Percentiles rank a stretch among this genome's conserved stretches.
Evolutionary conservation across 2,113 vertebrate genomes (phyloP).

Genomic region (rat (Rattus norvegicus)): DNA sequence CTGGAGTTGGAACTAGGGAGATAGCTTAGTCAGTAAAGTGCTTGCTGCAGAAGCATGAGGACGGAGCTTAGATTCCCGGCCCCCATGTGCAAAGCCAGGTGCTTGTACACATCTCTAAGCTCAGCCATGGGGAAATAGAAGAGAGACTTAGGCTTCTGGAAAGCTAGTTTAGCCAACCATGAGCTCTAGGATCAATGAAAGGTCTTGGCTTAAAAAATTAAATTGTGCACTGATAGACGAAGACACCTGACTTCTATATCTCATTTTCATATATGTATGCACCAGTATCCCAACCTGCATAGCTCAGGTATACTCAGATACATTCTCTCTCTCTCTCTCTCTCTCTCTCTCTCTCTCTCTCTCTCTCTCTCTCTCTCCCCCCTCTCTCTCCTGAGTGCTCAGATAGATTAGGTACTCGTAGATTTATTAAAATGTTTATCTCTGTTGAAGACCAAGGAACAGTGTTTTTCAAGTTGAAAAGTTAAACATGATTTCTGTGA

Average conservation of each 20-base stretch:
- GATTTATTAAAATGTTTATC: slow-evolving; percentile 19
- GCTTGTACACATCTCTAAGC: no score
- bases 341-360: background rate
- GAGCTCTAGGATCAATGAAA: background rate
- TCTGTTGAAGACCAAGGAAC: background rate
- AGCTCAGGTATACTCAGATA: background rate
- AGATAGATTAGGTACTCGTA: background rate
- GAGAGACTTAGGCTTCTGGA: no score
- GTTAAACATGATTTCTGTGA: background rate
- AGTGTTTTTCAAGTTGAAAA: background rate
- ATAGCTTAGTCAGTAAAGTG: background rate
- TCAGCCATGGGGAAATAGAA: background rate
- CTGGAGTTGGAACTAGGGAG: background rate
- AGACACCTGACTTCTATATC: background rate
- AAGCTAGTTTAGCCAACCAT: background rate
- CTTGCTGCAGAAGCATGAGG: background rate
- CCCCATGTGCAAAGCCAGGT: background rate
- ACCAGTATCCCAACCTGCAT: background rate
- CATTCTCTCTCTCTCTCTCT: background rate
- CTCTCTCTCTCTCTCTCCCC: background rate
- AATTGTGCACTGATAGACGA: background rate
- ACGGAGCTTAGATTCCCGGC: no score
- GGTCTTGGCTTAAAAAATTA: background rate
- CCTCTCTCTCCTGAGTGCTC: background rate
- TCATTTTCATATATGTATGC: no score